Base-by-base conservation (phyloP, 2,797 vertebrate genomes). In the Fundulus diaphanus region DNA sequence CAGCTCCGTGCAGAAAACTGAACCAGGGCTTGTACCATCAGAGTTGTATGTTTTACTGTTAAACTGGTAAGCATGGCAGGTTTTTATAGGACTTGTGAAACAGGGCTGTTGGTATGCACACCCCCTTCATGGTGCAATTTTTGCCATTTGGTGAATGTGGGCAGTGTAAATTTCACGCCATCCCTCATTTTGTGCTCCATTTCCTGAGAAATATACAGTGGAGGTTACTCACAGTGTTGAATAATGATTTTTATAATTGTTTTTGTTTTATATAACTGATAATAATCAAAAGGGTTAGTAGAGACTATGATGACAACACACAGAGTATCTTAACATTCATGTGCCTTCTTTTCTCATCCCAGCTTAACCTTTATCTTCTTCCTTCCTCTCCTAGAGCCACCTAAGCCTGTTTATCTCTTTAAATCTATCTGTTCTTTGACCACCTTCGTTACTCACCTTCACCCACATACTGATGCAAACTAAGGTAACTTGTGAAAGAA, bases 121-220 rank as follows among this genome's bases (percentile, higher is more conserved):
- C 91, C 82, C 70, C 89, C 85, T 88, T 87, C 81, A 79, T 87
- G 79, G 87, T 91, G 91, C 92, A 78, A 87, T 80, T 88, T 90
- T 85, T 88, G 72, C 91, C 95, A 95, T 93, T 95, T 94, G 93
- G 91, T 92, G 88, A 88, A 90, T 91, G 93, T 95, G 92, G 93
- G 94, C 86, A 93, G 92, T 94, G 92, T 87, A 87, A 90, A 89
- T 90, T 92, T 92, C 83, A 81, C 86, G 33, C 80, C 72, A 79
- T 87, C 72, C 48, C 48, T 83, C 46, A 51, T 84, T 70, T 78
- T 76, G 54, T 80, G 83, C 87, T 88, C 79, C 83, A 68, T 85
- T 87, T 88, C 68, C 84, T 85, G 72, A 72, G 79, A 79, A 49
- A 70, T 73, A 67, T 69, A 56, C 31, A 83, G 44, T 76, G 29